Base-by-base conservation (phyloP, 1,140 invertebrate species). In the Papilio helenus region DNA sequence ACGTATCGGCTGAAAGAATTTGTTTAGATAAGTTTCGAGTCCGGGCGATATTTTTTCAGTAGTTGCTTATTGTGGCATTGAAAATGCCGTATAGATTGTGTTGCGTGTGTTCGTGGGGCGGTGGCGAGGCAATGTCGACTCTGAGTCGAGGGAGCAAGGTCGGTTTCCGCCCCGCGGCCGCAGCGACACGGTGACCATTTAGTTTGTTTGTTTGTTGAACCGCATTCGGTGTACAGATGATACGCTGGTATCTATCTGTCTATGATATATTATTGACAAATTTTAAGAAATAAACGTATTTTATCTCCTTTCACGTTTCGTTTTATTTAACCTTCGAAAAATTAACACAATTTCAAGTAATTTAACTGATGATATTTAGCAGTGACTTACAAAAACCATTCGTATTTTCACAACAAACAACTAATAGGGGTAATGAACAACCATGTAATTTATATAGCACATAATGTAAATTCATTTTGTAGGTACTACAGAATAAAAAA, bases 261-360 rank as follows among this genome's bases (percentile, higher is more conserved):
- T 86, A 85, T 86, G 86, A 88, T 87, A 88, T 90, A 92, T 91
- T 90, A 91, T 93, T 92, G 92, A 92, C 88, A 92, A 93, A 92
- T 92, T 93, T 90, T 92, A 92, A 92, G 88, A 93, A 93, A 93
- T 93, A 93, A 92, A 93, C 91, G 88, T 93, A 93, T 93, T 92
- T 92, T 93, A 92, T 92, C 91, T 93, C 90, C 90, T 92, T 90
- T 80, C 3, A 74, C 61, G 76, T 82, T 81, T 88, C 7, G 85
- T 92, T 89, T 92, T 85, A 91, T 90, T 90, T 87, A 18, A 8
- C 73, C 39, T 61, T 51, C 29, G n/a, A 49, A 61, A 79, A 65
- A 29, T 65, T 16, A 46, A 46, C 44, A 29, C 14, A 29, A 5
- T 7, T 5, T 10, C 0, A 61, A 68, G 14, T 12, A 23, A 23